phyloP scores from a whole-genome alignment of 2,888 invertebrate genomes.

The Cinara cedri region DNA sequence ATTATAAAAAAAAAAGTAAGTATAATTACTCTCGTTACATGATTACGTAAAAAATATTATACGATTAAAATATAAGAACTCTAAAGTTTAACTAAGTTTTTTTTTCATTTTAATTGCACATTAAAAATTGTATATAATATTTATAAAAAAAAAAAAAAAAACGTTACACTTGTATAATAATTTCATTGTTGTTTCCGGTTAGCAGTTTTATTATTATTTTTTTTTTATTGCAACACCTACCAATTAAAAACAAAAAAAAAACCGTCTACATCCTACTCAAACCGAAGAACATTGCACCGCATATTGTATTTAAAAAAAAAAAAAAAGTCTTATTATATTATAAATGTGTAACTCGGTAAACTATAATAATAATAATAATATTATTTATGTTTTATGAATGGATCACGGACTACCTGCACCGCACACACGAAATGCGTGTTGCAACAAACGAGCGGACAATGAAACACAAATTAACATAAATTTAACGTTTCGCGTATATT shows the following conservation, averaged over 20 bases:
- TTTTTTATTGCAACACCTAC: slow-evolving; percentile 26
- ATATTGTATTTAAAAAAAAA: slow-evolving; percentile 19
- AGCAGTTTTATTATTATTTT: not conserved
- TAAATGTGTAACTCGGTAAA: not conserved
- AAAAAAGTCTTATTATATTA: no score
- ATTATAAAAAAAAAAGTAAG: not conserved
- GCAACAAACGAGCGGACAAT: no score
- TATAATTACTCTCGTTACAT: no score
- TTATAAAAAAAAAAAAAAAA: not conserved
- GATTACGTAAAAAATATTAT: not conserved
- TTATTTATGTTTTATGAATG: slow-evolving; percentile 29
- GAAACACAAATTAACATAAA: not conserved
- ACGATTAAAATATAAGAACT: no score
- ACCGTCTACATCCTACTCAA: slow-evolving; percentile 27
- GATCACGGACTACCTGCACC: not conserved
- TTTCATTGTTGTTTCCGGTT: slow-evolving; percentile 44
- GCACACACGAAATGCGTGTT: no score
- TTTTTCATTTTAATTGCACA: slow-evolving; percentile 10
- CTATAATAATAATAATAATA: no score
- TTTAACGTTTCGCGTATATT: not conserved
- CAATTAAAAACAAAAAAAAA: no score
- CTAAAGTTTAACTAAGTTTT: not conserved
- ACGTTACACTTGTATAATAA: slow-evolving; percentile 13
- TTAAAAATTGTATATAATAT: not conserved
- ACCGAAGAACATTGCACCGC: not conserved